Evolutionary conservation across 2,888 invertebrate species (phyloP).

Genomic region (Drosophila ezoana): DNA sequence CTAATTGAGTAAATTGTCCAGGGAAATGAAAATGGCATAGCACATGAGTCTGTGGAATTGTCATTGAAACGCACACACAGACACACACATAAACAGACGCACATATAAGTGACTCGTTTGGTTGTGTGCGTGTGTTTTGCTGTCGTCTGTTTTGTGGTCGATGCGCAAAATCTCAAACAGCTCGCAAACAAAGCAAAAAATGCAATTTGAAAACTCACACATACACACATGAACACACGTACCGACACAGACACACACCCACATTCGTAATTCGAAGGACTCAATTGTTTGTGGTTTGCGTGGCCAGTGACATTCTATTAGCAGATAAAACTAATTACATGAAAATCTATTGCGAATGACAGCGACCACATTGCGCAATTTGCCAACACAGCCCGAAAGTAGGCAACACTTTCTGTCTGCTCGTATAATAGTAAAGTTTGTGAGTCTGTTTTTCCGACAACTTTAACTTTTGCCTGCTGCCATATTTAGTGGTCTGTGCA

Average conservation of each 20-base stretch:
- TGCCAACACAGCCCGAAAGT: constrained; percentile 38
- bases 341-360: constrained; percentile 56
- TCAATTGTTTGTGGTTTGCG: constrained; percentile 60
- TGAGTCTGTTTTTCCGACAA: constrained; percentile 1
- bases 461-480: constrained; percentile 25
- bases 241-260: constrained; percentile 8
- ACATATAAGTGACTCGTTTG: constrained; percentile 25
- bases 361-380: constrained; percentile 53
- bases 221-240: background rate
- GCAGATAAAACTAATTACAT: constrained; percentile 67
- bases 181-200: constrained; percentile 42
- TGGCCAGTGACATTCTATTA: constrained; percentile 64
- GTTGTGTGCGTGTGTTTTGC: constrained; percentile 21
- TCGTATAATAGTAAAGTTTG: constrained; percentile 13
- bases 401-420: constrained; percentile 46
- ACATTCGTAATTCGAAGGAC: constrained; percentile 17
- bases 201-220: constrained; percentile 44
- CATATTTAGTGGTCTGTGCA: constrained; percentile 12
- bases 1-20: constrained; percentile 79
- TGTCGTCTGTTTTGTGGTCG: constrained; percentile 52
- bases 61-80: constrained; percentile 14
- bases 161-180: constrained; percentile 58
- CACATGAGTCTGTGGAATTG: constrained; percentile 48
- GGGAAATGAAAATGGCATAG: constrained; percentile 70
- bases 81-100: constrained; percentile 1